phyloP scores from a whole-genome alignment of 2,888 invertebrate species.

The Nomada ferruginata region DNA sequence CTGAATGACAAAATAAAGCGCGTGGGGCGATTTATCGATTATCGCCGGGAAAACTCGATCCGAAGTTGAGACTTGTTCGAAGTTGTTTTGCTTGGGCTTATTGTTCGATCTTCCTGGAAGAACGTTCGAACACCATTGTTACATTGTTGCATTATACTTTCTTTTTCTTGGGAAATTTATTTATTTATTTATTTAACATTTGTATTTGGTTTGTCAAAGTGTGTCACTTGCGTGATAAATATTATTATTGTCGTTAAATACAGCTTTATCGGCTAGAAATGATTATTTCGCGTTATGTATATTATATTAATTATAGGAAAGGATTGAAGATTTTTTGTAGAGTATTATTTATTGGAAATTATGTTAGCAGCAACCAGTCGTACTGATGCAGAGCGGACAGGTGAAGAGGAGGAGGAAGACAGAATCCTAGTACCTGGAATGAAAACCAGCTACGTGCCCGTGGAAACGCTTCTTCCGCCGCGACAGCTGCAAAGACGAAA shows the following conservation, averaged over 20 bases:
- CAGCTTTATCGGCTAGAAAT: too few species aligned
- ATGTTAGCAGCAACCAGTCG: constrained; percentile 56
- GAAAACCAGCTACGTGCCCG: constrained; percentile 87
- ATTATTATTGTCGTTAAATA: too few species aligned
- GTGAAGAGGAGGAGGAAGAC: constrained; percentile 82
- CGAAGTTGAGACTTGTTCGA: background rate
- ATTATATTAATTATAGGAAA: too few species aligned
- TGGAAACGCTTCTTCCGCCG: constrained; percentile 76
- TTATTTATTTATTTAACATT: too few species aligned
- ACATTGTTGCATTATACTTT: too few species aligned
- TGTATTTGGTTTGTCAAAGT: too few species aligned
- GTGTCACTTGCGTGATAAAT: too few species aligned
- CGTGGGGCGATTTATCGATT: constrained; percentile 10
- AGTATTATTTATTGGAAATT: constrained; percentile 1
- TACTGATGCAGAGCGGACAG: constrained; percentile 39
- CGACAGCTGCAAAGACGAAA: constrained; percentile 68
- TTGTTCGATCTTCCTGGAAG: background rate
- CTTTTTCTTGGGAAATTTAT: too few species aligned
- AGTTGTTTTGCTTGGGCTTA: background rate
- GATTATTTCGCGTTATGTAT: too few species aligned
- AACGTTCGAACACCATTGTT: background rate
- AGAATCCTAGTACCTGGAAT: constrained; percentile 87
- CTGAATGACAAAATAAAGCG: constrained; percentile 10
- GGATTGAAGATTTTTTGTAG: too few species aligned
- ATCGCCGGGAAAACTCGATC: background rate